These are phyloP conservation scores for Tenthredo notha DNA, from an alignment of 2,888 invertebrate species.

Conservation along the genomic window DNA sequence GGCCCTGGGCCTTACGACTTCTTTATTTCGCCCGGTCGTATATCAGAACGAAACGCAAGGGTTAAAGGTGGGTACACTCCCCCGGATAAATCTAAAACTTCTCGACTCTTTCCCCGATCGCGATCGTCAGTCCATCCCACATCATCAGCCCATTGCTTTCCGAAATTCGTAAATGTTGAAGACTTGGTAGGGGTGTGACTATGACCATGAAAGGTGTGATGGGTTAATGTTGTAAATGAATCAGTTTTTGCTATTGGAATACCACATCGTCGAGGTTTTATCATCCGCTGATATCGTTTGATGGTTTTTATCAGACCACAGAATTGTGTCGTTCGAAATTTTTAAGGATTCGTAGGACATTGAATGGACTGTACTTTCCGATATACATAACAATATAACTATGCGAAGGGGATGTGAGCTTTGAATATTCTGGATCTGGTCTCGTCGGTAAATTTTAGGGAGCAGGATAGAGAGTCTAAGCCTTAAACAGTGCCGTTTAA, in stretches of 20 bases:
- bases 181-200: background rate
- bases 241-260: background rate
- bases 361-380: conserved; percentile 13
- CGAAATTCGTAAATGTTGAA: background rate
- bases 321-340: background rate
- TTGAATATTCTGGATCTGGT: conserved; percentile 23
- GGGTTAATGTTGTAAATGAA: background rate
- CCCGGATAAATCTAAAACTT: conserved; percentile 61
- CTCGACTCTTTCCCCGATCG: background rate
- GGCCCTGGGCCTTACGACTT: conserved; percentile 67
- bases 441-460: background rate
- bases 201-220: background rate
- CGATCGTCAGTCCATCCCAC: background rate
- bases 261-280: background rate
- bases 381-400: background rate
- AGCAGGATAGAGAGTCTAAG: conserved; percentile 61
- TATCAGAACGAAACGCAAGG: conserved; percentile 71
- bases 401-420: background rate
- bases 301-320: too few relatives aligned
- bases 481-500: conserved; percentile 71
- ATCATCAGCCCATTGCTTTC: background rate
- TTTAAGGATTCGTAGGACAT: background rate
- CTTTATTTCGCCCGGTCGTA: conserved; percentile 69
- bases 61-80: conserved; percentile 67
- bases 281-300: background rate